Evolutionary conservation across 2,888 invertebrate genomes (phyloP), one percentile per base, ranked within the genome.

Genomic region (Ctenicera cuprea): DNA sequence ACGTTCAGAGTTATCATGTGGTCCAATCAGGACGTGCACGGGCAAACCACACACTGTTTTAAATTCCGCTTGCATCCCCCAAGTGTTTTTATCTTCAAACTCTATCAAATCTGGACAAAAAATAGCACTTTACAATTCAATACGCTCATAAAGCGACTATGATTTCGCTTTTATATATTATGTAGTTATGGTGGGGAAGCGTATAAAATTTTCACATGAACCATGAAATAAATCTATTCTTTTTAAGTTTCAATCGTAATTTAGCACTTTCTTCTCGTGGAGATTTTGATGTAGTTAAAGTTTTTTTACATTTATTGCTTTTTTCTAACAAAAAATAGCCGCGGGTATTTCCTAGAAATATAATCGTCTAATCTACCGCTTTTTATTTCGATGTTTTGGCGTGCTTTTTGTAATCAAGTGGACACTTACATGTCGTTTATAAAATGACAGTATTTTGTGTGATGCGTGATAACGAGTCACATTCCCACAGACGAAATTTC

Each of bases 121-220:
- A 80, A 80, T 77, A 78, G 77, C 80, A 82, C 81, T 83, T 83
- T 82, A 82, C 82, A 83, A 82, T 82, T 82, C 82, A 79, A 81
- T 80, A 76, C 74, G 67, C 12, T 54, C 38, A 14, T 38, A 38
- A 54, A 54, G 14, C 12, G 16, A 14, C 30, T 54, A 7, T 54
- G 30, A 54, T 20, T 38, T 30, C 30, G 18, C 7, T 33, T 61
- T 61, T 61, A 61, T 16, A n/a, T 16, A 20, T n/a, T n/a, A n/a
- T n/a, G 14, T 38, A 41, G 9, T n/a, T n/a, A n/a, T 22, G 38
- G 18, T 45, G 45, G 33, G 16, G 57, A 30, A 22, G 30, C n/a
- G 30, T 22, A 30, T 30, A 8, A 18, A 48, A 48, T 9, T 48
- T 48, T 14, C 48, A 16, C 7, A 18, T 3, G 11, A 48, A 16